Percentiles rank a stretch among this genome's conserved stretches.
These are phyloP conservation scores for Ommatoiulus sabulosus DNA, from an alignment of 2,888 invertebrate genomes.

Conservation along the genomic window DNA sequence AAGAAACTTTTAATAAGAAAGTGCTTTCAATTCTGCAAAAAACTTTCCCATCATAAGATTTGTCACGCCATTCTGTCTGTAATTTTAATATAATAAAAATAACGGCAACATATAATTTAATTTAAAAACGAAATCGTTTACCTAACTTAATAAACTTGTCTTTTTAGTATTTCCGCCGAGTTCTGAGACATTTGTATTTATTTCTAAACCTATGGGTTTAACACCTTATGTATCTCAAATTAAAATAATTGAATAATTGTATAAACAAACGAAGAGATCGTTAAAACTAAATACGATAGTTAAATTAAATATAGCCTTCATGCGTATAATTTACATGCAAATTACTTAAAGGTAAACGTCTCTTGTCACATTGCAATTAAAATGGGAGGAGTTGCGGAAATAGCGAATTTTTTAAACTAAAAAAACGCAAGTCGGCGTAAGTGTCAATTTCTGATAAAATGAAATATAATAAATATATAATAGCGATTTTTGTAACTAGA, in stretches of 20 bases:
- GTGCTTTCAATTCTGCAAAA: background rate
- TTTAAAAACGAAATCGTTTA: background rate
- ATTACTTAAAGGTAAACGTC: background rate
- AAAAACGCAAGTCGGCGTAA: no score
- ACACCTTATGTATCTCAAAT: background rate
- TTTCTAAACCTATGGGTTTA: background rate
- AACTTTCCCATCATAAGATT: constrained; percentile 2
- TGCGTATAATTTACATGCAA: background rate
- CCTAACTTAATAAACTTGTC: background rate
- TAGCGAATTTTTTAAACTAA: background rate
- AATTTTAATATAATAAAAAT: background rate
- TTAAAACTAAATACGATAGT: background rate
- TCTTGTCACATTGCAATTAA: background rate
- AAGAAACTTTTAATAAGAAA: background rate
- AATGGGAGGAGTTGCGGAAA: background rate
- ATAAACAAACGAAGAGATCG: background rate
- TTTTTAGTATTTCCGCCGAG: background rate
- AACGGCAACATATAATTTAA: no score
- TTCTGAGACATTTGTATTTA: background rate
- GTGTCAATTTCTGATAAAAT: no score
- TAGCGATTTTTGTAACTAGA: no score
- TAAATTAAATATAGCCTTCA: constrained; percentile 7
- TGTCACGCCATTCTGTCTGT: background rate
- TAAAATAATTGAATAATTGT: constrained; percentile 1
- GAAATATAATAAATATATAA: no score